Evolutionary conservation across 2,113 vertebrate species (phyloP).

Genomic region (Anhinga rufa): DNA sequence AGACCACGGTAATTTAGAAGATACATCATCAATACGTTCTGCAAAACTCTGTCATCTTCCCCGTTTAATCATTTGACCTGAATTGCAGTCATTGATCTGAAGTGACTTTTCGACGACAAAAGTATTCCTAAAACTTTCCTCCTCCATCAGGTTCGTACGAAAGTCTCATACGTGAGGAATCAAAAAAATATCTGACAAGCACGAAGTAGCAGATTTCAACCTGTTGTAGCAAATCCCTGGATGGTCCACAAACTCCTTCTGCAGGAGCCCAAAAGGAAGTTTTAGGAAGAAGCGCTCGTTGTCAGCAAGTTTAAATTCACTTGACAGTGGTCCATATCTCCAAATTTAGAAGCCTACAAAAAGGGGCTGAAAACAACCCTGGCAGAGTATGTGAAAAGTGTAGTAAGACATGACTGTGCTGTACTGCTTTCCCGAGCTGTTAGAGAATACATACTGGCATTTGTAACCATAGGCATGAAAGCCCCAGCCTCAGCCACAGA

Average conservation of each 20-base stretch:
- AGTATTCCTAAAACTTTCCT: background rate
- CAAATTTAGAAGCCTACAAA: background rate
- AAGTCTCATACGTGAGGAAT: background rate
- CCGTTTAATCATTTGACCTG: background rate
- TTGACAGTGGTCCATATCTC: background rate
- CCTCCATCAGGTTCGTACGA: background rate
- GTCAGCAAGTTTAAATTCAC: background rate
- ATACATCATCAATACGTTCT: background rate
- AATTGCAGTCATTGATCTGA: background rate
- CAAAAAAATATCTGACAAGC: background rate
- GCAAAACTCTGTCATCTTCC: background rate
- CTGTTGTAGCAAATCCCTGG: background rate
- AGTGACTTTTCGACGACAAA: background rate
- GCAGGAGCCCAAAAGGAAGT: background rate
- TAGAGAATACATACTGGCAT: fast-evolving
- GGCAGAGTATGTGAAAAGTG: background rate
- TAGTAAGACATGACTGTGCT: background rate
- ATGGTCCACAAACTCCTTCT: fast-evolving
- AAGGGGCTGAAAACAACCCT: background rate
- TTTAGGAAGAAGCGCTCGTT: background rate
- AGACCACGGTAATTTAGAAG: background rate
- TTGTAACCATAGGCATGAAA: background rate
- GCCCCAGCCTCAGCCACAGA: background rate
- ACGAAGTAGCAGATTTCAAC: background rate
- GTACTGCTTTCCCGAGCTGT: background rate